Conservation (phyloP, 1,140 invertebrate species). For the Psix sp. region DNA sequence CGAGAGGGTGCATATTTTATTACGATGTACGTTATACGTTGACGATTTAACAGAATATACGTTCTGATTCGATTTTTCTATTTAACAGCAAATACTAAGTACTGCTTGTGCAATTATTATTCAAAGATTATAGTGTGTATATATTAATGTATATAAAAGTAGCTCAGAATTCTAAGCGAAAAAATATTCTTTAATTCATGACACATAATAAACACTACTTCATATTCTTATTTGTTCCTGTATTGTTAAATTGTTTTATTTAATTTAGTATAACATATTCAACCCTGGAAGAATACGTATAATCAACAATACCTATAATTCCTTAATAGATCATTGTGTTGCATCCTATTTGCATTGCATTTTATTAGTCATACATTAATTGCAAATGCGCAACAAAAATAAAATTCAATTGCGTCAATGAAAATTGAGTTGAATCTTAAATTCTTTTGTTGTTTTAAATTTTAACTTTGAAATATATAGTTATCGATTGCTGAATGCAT, state of each 20-base stretch:
- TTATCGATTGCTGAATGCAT: not conserved
- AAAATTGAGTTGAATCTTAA: slow-evolving; percentile 7
- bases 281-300: slow-evolving; percentile 12
- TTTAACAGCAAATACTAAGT: too few species aligned
- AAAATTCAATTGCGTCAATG: slow-evolving; percentile 13
- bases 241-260: not conserved
- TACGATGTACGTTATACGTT: slow-evolving; percentile 28
- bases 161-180: too few species aligned
- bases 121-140: too few species aligned
- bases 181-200: too few species aligned
- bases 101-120: too few species aligned
- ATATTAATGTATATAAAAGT: too few species aligned
- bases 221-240: too few species aligned
- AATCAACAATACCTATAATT: slow-evolving; percentile 4
- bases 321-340: slow-evolving; percentile 14
- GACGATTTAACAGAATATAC: slow-evolving; percentile 16
- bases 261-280: slow-evolving; percentile 1
- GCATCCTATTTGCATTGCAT: slow-evolving; percentile 9
- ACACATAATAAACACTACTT: too few species aligned
- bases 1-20: slow-evolving; percentile 50
- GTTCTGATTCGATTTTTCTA: slow-evolving; percentile 1
- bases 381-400: slow-evolving; percentile 18
- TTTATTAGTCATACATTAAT: slow-evolving; percentile 18
- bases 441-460: slow-evolving; percentile 6
- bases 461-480: not conserved